Conservation (phyloP, 2,888 invertebrate species). For the Chymomyza fuscimana region DNA sequence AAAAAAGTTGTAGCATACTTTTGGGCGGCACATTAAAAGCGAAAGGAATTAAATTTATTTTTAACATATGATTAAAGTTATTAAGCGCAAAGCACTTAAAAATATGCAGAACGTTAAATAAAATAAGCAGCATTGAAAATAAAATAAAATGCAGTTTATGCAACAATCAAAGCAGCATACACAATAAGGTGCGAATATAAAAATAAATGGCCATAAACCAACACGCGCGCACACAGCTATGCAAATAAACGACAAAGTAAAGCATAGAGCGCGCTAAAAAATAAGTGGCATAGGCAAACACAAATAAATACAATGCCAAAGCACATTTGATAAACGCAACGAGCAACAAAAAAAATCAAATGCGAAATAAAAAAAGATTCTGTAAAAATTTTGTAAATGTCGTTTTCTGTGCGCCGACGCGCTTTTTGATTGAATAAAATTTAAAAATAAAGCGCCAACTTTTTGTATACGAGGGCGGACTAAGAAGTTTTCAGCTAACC, state of each 20-base stretch:
- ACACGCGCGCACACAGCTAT: constrained; percentile 3
- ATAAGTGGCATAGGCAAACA: no score
- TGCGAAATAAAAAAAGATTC: constrained; percentile 32
- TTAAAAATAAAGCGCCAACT: constrained; percentile 67
- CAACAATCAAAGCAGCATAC: constrained; percentile 41
- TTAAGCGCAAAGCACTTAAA: not conserved
- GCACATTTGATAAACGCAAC: constrained; percentile 25
- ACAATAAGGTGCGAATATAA: constrained; percentile 49
- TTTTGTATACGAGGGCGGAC: constrained; percentile 51
- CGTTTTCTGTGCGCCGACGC: constrained; percentile 38
- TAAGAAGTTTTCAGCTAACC: no score
- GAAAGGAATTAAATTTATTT: not conserved
- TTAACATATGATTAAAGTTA: not conserved
- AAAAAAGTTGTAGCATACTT: constrained; percentile 48
- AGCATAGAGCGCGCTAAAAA: constrained; percentile 5
- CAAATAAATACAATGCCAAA: constrained; percentile 2
- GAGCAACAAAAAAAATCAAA: constrained; percentile 22
- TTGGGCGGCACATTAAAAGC: constrained; percentile 28
- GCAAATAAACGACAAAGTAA: constrained; percentile 24
- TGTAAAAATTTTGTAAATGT: constrained; percentile 52
- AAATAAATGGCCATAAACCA: constrained; percentile 13
- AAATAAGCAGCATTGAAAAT: not conserved
- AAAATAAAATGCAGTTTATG: constrained; percentile 22
- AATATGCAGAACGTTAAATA: constrained; percentile 2
- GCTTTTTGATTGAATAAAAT: constrained; percentile 66